Percentiles rank a stretch among this genome's conserved stretches.
phyloP scores from a whole-genome alignment of 2,888 invertebrate genomes.

The Drosophila pegasa region DNA sequence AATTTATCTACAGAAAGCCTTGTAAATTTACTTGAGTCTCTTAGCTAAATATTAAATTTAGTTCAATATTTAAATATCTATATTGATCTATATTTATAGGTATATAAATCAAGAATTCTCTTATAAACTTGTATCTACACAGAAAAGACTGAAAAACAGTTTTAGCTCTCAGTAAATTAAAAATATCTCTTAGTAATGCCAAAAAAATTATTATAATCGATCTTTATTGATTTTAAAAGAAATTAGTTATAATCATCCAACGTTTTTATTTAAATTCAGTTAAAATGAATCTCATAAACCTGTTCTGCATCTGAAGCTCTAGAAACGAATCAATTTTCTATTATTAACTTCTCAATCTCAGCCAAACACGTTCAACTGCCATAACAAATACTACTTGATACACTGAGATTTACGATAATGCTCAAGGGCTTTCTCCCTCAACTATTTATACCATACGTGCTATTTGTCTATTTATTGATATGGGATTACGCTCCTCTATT shows the following conservation, averaged over 20 bases:
- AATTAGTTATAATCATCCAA: neutral
- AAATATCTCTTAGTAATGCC: too few relatives aligned
- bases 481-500: conserved; percentile 12
- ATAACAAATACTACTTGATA: neutral
- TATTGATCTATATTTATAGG: too few relatives aligned
- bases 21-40: too few relatives aligned
- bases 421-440: conserved; percentile 16
- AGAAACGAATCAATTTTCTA: neutral
- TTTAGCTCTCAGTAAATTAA: too few relatives aligned
- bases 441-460: conserved; percentile 48
- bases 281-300: too few relatives aligned
- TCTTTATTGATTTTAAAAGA: neutral
- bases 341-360: neutral
- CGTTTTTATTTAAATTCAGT: too few relatives aligned
- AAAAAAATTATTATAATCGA: too few relatives aligned
- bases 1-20: too few relatives aligned
- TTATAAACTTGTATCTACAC: neutral
- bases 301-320: neutral
- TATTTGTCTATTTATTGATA: conserved; percentile 38
- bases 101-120: neutral
- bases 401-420: conserved; percentile 20
- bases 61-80: too few relatives aligned
- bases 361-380: neutral
- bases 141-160: too few relatives aligned
- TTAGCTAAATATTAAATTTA: too few relatives aligned